Percentiles rank a stretch among this genome's conserved stretches.
Conservation (phyloP, 1,140 invertebrate genomes). For the Drosophila seguyi region DNA sequence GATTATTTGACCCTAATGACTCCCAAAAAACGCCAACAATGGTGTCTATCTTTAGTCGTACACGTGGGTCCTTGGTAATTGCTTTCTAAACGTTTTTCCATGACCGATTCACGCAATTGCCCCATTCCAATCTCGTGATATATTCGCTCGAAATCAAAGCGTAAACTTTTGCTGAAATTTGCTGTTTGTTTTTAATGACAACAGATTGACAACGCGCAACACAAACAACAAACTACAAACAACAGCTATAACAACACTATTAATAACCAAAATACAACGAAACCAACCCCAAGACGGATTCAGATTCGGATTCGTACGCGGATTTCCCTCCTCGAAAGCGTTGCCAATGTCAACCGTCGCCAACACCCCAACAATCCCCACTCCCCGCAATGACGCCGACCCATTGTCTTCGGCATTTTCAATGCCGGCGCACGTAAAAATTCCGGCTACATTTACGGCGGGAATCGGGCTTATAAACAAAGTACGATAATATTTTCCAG, state of each 20-base stretch:
- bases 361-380: conserved; percentile 73
- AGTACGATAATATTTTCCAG: conserved; percentile 71
- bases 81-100: conserved; percentile 4
- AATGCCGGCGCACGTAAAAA: conserved; percentile 69
- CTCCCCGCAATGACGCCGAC: conserved; percentile 7
- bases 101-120: conserved; percentile 14
- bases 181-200: conserved; percentile 80
- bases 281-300: conserved; percentile 24
- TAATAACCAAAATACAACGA: conserved; percentile 70
- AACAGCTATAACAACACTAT: conserved; percentile 70
- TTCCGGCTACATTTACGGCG: conserved; percentile 65
- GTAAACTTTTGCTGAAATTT: conserved; percentile 47
- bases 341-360: conserved; percentile 80
- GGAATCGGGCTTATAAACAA: conserved; percentile 68
- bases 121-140: background rate
- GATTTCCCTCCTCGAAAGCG: conserved; percentile 15
- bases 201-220: conserved; percentile 71
- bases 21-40: background rate
- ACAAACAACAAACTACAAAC: conserved; percentile 18
- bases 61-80: conserved; percentile 8
- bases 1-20: background rate
- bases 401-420: conserved; percentile 61
- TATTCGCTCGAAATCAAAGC: conserved; percentile 41
- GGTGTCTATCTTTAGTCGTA: background rate
- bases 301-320: conserved; percentile 8